phyloP scores from a whole-genome alignment of 2,113 vertebrate species.

The Spea bombifrons region DNA sequence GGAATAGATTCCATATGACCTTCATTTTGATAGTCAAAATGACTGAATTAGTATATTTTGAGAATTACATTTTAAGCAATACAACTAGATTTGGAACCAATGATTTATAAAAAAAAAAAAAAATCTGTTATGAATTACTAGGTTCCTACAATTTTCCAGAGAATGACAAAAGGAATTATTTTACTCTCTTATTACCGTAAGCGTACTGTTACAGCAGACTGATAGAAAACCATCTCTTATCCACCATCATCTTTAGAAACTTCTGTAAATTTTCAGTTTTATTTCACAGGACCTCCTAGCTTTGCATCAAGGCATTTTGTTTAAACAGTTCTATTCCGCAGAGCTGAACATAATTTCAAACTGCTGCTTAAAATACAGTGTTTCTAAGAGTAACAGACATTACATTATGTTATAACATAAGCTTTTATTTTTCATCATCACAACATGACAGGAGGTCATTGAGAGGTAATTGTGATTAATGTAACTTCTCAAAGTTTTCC shows the following conservation, averaged over 20 bases:
- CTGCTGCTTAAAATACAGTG: neutral
- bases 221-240: neutral
- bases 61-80: too few species aligned
- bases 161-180: neutral
- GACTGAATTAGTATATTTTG: too few species aligned
- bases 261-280: neutral
- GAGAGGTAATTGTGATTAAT: constrained; percentile 20
- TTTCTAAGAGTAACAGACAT: neutral
- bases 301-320: neutral
- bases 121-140: too few species aligned
- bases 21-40: too few species aligned
- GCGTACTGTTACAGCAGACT: neutral
- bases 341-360: neutral
- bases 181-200: neutral
- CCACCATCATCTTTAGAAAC: neutral
- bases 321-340: neutral
- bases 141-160: neutral
- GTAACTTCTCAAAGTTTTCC: neutral
- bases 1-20: too few species aligned
- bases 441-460: constrained; percentile 11
- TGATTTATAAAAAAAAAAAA: too few species aligned
- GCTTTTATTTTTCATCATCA: constrained; percentile 5
- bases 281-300: neutral
- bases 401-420: constrained; percentile 1
- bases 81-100: too few species aligned